Base-by-base conservation (phyloP, 2,113 vertebrate species). In the Syrrhaptes paradoxus region DNA sequence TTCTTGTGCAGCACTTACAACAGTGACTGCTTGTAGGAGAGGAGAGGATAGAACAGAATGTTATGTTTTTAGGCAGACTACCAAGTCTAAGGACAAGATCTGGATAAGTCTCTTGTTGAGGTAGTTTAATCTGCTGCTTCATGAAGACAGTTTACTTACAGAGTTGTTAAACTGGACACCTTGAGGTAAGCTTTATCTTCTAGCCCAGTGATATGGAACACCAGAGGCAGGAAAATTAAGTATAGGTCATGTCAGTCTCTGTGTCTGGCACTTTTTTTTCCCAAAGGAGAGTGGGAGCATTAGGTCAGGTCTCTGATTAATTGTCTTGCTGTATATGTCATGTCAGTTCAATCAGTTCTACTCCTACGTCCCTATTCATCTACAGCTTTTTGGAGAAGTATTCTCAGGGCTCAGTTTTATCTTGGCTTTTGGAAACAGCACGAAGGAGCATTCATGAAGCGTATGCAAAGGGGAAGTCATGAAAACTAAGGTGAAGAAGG, bases 171-270 rank as follows among this genome's bases (percentile, higher is more conserved):
- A 71, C 45, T 78, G 3, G 55, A 19, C 18, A 46, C n/a, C 15
- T 38, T n/a, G 55, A 63, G 11, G 5, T 77, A 76, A 82, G 41
- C 58, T 38, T 92, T 32, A 12, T 85, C 81, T 74, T 72, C n/a
- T 74, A 5, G 36, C 7, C 10, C 2, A 1, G 43, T 73, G 34
- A 38, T n/a, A 24, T 0, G 2, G 66, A 79, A 25, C 31, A 59
- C 8, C 43, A 45, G 21, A 70, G 20, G 12, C 31, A 58, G 32
- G 17, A 43, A 85, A 74, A 46, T 73, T 21, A 76, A 36, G 18
- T 51, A 59, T 38, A 34, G 20, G 17, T 89, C 0, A 0, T 59
- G n/a, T 70, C 43, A 91, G 36, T 48, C 17, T 63, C 1, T 0
- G 4, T 45, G 48, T 68, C 48, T 63, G 73, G 6, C 61, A n/a